Conservation (phyloP, 2,888 invertebrate species). For the Acholoe squamosa region DNA sequence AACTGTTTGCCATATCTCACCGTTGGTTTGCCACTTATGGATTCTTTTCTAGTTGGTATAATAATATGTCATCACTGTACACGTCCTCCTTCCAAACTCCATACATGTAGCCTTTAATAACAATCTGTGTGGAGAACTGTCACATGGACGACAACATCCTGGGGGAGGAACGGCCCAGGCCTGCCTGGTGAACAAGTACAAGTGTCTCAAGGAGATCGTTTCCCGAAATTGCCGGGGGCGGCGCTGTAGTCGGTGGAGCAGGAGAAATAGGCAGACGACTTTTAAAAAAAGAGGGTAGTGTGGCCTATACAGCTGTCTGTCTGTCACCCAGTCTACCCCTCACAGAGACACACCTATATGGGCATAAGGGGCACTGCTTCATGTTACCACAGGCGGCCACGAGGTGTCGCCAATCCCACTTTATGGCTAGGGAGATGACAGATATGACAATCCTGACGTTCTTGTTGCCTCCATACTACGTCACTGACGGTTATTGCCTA, state of each 20-base stretch:
- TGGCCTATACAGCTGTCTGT: not conserved
- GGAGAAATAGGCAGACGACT: constrained; percentile 3
- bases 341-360: not conserved
- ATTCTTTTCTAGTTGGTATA: not conserved
- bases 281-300: not conserved
- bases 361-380: not conserved
- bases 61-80: not conserved
- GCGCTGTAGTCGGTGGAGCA: not conserved
- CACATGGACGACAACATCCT: not conserved
- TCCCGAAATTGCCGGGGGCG: constrained; percentile 13
- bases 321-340: constrained; percentile 11
- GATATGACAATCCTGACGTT: not conserved
- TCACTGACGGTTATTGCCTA: too few species aligned
- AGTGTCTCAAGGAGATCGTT: not conserved
- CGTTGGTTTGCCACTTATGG: not conserved
- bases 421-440: not conserved
- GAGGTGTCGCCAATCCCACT: constrained; percentile 14
- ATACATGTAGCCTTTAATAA: constrained; percentile 12
- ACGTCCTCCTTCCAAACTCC: not conserved
- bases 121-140: not conserved
- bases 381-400: not conserved
- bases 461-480: too few species aligned
- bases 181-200: not conserved
- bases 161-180: not conserved
- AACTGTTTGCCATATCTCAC: not conserved